Evolutionary conservation across 2,113 vertebrate species (phyloP), one percentile per base, ranked within the genome.

Genomic region (Atlantisia rogersi): DNA sequence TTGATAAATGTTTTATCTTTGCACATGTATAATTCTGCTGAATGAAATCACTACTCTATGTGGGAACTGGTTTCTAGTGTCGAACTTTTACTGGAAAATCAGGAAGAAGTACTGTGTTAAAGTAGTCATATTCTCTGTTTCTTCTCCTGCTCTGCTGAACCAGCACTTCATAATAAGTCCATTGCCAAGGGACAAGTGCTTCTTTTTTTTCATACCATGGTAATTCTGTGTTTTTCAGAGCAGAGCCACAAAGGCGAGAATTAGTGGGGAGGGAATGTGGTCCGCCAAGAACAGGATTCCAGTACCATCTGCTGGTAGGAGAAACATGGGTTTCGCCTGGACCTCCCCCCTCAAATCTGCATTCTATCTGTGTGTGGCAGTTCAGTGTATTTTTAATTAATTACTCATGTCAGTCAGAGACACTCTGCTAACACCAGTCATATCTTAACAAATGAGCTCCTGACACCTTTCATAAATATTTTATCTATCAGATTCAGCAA

Each of bases 391-490:
- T 95, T 93, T 96, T 68, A 94, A 82, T 94, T 93, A 90, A 97
- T 94, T 95, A 85, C 86, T 97, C 40, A 44, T 81, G 82, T 89
- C 93, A 92, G 52, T 96, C 82, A 82, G 35, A 92, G 40, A n/a
- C 22, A 52, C 42, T 92, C 48, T 70, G 56, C 39, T 91, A 93
- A 88, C 44, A 48, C 24, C 62, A 96, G 75, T 94, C 86, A 48
- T 78, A 94, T 90, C 79, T 86, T 91, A 93, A 95, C 69, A 95
- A 90, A 96, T 94, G 88, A 89, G 74, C 55, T 88, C 42, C 84
- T 89, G 24, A 48, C 52, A 92, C 82, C 73, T 95, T 96, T 94
- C 88, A 87, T 92, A 97, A 96, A 90, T 89, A 94, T 89, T 95
- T 96, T 94, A 82, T 91, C 65, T 88, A 21, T 22, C 55, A 91